These are phyloP conservation scores for Perodicticus potto DNA, from an alignment of 2,797 vertebrate genomes.

Conservation along the genomic window DNA sequence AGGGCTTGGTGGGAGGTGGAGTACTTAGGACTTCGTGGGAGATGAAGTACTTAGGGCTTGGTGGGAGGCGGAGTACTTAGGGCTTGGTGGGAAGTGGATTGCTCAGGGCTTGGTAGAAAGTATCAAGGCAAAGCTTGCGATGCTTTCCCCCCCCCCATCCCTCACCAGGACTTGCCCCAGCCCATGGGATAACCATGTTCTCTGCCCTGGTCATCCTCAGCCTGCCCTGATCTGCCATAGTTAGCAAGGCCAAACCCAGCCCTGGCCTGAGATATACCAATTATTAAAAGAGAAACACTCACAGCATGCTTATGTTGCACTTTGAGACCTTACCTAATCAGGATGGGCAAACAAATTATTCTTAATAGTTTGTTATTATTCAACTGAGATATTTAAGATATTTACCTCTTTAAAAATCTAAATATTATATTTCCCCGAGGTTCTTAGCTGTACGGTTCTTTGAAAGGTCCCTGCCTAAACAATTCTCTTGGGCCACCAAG, in stretches of 20 bases:
- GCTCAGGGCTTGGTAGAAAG: background rate
- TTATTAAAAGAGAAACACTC: background rate
- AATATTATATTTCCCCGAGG: background rate
- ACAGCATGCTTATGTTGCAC: background rate
- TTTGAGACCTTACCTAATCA: conserved; percentile 50
- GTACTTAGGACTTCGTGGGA: no score
- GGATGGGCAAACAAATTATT: conserved; percentile 31
- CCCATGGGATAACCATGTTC: background rate
- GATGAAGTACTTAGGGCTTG: no score
- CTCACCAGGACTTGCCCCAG: background rate
- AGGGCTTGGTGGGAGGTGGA: no score
- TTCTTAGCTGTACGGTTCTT: background rate
- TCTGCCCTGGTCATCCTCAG: background rate
- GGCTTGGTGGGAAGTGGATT: background rate
- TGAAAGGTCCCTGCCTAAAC: background rate
- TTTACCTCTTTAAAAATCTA: conserved; percentile 51
- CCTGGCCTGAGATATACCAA: background rate
- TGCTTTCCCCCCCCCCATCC: background rate
- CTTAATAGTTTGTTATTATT: conserved; percentile 52
- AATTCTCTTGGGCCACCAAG: background rate
- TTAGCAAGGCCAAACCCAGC: background rate
- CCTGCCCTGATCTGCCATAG: background rate
- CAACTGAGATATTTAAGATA: background rate
- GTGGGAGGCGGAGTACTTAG: no score
- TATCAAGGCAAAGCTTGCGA: background rate